Percentiles rank a stretch among this genome's conserved stretches.
Conservation (phyloP, 2,797 vertebrate genomes). For the Enteromius afrohamiltoni region DNA sequence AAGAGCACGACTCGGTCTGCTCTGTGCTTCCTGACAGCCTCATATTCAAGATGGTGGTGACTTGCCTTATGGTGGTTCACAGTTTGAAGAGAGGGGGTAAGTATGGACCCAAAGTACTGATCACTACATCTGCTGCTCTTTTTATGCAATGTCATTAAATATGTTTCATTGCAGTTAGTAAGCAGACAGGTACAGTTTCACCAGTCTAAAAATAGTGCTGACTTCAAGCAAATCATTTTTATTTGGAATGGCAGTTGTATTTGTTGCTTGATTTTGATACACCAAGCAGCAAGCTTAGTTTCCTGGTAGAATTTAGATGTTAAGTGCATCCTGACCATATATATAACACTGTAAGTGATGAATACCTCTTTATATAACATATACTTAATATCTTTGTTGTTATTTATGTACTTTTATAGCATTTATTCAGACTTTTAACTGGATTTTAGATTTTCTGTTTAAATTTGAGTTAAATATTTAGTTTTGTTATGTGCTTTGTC, state of each 20-base stretch:
- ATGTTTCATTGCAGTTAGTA: background rate
- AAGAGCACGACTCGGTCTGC: constrained; percentile 85
- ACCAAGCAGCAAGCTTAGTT: background rate
- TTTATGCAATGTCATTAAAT: background rate
- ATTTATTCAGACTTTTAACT: background rate
- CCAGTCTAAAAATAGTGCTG: constrained; percentile 7
- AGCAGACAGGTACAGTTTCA: background rate
- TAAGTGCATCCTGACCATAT: background rate
- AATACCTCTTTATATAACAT: background rate
- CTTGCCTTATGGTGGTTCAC: constrained; percentile 96
- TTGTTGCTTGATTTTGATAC: background rate
- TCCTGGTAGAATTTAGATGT: background rate
- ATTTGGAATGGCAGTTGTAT: background rate
- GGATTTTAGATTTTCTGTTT: background rate
- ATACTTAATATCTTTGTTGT: background rate
- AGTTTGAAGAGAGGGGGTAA: constrained; percentile 94
- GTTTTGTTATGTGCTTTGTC: background rate
- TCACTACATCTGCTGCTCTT: background rate
- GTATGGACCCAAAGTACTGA: background rate
- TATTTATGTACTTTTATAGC: background rate
- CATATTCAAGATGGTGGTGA: constrained; percentile 93
- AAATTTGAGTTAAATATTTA: background rate
- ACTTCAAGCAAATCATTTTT: background rate
- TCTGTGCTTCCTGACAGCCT: constrained; percentile 90
- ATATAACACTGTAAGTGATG: background rate